phyloP scores from a whole-genome alignment of 2,797 vertebrate species.

The Chiloscyllium punctatum region DNA sequence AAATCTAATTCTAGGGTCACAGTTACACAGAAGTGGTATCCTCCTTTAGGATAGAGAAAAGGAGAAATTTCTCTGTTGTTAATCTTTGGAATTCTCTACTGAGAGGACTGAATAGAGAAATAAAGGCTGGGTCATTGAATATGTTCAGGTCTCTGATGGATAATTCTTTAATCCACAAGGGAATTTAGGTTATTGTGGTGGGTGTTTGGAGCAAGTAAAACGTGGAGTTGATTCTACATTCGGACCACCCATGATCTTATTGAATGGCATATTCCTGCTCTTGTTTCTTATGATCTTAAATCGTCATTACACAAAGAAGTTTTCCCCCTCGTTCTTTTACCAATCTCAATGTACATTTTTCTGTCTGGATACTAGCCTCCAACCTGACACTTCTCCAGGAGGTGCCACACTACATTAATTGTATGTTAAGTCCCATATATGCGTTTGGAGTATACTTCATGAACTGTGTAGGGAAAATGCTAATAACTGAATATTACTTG shows the following conservation, averaged over 20 bases:
- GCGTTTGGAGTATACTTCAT: neutral
- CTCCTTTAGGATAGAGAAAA: too few relatives aligned
- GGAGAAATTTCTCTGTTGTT: too few relatives aligned
- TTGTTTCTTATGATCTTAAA: neutral
- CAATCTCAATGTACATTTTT: neutral
- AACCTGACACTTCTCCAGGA: neutral
- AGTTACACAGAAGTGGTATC: too few relatives aligned
- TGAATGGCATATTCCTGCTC: neutral
- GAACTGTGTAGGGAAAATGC: neutral
- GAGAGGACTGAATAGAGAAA: too few relatives aligned
- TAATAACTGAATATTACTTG: neutral
- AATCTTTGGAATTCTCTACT: too few relatives aligned
- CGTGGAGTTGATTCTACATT: neutral
- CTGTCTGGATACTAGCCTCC: neutral
- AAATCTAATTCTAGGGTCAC: too few relatives aligned
- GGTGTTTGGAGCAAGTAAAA: too few relatives aligned
- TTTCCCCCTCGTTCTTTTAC: neutral
- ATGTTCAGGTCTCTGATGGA: too few relatives aligned
- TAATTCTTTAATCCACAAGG: too few relatives aligned
- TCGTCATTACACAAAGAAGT: neutral
- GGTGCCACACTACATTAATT: neutral
- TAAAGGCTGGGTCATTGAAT: too few relatives aligned
- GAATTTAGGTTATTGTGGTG: too few relatives aligned
- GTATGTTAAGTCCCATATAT: neutral
- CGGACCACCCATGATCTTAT: too few relatives aligned